Evolutionary conservation across 2,797 vertebrate genomes (phyloP).

Genomic region (Myotis findleyi): DNA sequence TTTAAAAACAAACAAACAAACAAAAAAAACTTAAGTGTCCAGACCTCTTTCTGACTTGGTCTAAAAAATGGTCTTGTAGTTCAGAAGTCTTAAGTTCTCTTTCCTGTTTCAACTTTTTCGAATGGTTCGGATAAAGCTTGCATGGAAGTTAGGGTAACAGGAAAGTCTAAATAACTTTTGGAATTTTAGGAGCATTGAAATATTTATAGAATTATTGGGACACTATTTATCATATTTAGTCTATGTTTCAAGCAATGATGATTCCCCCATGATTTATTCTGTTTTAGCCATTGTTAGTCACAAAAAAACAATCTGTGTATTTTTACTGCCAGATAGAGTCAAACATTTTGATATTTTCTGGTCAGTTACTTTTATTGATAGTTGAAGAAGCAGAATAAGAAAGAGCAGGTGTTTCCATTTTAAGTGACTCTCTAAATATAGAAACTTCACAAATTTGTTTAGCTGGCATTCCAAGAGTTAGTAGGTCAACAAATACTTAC

Average conservation of each 20-base stretch:
- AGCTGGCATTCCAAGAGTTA: neutral
- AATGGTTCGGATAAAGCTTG: slow-evolving; percentile 29
- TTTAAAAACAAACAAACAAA: no score
- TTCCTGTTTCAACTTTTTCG: neutral
- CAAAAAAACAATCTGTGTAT: slow-evolving; percentile 13
- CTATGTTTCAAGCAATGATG: neutral
- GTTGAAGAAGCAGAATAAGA: neutral
- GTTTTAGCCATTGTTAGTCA: neutral
- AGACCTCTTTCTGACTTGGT: slow-evolving; percentile 8
- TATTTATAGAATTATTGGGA: slow-evolving; percentile 15
- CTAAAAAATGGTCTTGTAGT: neutral
- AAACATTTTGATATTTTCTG: neutral
- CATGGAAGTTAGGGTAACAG: neutral
- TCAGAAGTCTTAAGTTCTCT: neutral
- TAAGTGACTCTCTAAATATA: slow-evolving; percentile 41
- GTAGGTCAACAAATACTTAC: slow-evolving; percentile 20
- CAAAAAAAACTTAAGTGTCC: neutral
- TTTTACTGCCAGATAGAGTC: slow-evolving; percentile 3
- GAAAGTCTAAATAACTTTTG: slow-evolving; percentile 32
- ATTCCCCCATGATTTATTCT: neutral
- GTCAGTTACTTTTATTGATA: neutral
- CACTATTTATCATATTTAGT: neutral
- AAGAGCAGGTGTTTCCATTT: slow-evolving; percentile 41
- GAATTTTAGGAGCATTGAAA: neutral
- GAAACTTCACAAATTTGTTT: slow-evolving; percentile 36